Conservation (phyloP, 2,888 invertebrate genomes). For the Notodonta ziczac region DNA sequence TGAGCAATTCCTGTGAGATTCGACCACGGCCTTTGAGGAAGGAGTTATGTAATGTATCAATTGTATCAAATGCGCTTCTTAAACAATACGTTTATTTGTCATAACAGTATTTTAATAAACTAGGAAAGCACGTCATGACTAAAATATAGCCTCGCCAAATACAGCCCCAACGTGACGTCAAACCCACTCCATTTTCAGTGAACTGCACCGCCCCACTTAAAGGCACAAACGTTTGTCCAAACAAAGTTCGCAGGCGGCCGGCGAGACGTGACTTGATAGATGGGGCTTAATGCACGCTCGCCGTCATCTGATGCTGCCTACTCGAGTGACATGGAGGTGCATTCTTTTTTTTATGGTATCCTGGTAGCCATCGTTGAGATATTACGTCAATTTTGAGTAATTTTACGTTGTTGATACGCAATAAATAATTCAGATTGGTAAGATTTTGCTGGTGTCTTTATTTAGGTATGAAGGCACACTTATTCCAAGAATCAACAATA, state of each 20-base stretch:
- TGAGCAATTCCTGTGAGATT: conserved; percentile 26
- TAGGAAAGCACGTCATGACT: too few relatives aligned
- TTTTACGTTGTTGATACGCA: too few relatives aligned
- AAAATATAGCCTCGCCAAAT: too few relatives aligned
- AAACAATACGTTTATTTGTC: too few relatives aligned
- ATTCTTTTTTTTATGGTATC: not conserved
- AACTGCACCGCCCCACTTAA: not conserved
- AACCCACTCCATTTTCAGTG: not conserved
- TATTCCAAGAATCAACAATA: too few relatives aligned
- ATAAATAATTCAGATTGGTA: too few relatives aligned
- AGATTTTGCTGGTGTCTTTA: too few relatives aligned
- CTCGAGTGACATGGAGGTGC: not conserved
- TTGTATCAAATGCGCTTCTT: conserved; percentile 3
- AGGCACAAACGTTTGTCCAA: not conserved
- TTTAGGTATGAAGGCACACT: too few relatives aligned
- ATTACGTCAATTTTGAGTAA: not conserved
- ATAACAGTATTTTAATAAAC: too few relatives aligned
- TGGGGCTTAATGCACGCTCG: conserved; percentile 1
- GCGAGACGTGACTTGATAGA: not conserved
- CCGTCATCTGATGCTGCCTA: not conserved
- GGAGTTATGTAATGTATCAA: not conserved
- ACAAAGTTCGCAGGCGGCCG: not conserved
- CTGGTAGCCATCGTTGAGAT: not conserved
- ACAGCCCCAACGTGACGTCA: not conserved
- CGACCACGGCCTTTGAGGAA: conserved; percentile 8